A percentile compares a stretch with the other conserved stretches of the same genome.
Evolutionary conservation across 2,888 invertebrate species (phyloP).

Genomic region (Cosmopolites sordidus): DNA sequence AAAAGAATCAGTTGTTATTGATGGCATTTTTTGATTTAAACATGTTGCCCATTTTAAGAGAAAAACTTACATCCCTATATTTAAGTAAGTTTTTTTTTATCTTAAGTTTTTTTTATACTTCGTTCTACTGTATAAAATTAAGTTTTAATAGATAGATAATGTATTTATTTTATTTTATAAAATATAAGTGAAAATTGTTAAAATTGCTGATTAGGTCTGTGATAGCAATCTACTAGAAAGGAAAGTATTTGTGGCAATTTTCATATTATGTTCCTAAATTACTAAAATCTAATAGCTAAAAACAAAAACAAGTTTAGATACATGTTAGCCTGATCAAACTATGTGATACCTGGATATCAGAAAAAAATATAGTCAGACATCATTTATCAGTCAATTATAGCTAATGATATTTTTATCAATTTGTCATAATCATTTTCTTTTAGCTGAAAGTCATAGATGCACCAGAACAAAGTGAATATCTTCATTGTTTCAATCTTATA

Average conservation of each 20-base stretch:
- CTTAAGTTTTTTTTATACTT: not conserved
- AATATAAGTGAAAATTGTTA: constrained; percentile 1
- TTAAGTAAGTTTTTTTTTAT: not conserved
- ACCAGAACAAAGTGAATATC: not conserved
- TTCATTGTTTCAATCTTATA: too few species aligned
- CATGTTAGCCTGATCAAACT: not conserved
- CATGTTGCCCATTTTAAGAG: not conserved
- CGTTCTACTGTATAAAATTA: constrained; percentile 1
- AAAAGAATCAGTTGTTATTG: too few species aligned
- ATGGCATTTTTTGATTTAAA: not conserved
- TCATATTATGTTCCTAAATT: constrained; percentile 6
- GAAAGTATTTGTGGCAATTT: constrained; percentile 17
- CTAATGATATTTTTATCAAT: too few species aligned
- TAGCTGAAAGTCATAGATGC: not conserved
- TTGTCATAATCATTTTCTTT: not conserved
- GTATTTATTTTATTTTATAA: constrained; percentile 2
- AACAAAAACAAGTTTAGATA: not conserved
- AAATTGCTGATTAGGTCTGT: constrained; percentile 23
- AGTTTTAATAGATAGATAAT: constrained; percentile 4
- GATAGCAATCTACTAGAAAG: constrained; percentile 19
- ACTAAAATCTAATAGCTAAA: not conserved
- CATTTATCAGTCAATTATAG: not conserved
- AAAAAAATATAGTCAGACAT: not conserved
- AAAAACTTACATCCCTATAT: not conserved
- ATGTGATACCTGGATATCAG: not conserved